Conservation (phyloP, 2,797 vertebrate species). For the Eutrigla gurnardus region DNA sequence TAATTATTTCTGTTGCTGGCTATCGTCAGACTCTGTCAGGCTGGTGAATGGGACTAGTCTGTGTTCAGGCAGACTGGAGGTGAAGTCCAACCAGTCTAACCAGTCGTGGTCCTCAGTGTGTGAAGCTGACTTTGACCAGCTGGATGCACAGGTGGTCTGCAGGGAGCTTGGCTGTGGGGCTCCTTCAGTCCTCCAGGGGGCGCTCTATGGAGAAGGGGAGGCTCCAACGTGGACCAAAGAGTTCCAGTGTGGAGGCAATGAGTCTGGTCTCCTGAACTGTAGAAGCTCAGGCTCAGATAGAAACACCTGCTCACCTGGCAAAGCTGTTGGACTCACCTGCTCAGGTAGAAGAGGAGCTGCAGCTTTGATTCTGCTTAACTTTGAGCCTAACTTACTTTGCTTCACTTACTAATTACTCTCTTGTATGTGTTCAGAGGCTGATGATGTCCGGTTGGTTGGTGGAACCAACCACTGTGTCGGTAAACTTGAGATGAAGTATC, state of each 20-base stretch:
- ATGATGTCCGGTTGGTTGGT: background rate
- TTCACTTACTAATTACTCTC: background rate
- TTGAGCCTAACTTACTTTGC: background rate
- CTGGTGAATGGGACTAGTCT: slow-evolving; percentile 1
- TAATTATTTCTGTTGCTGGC: no score
- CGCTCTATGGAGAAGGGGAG: no score
- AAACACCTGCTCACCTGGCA: no score
- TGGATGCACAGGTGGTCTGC: slow-evolving; percentile 1
- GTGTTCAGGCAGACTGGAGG: slow-evolving; percentile 4
- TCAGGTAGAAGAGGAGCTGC: slow-evolving; percentile 1
- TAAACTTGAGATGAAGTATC: background rate
- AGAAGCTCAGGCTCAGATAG: no score
- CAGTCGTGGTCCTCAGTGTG: slow-evolving; percentile 29
- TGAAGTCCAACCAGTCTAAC: background rate
- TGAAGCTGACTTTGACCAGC: background rate
- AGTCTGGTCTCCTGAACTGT: no score
- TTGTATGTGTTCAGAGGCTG: background rate
- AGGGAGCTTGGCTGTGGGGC: no score
- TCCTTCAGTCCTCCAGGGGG: no score
- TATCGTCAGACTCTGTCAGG: background rate
- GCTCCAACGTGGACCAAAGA: no score
- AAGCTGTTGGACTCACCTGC: background rate
- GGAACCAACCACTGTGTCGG: slow-evolving; percentile 11
- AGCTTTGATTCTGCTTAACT: background rate
- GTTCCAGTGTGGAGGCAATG: no score